phyloP scores from a whole-genome alignment of 2,113 vertebrate genomes.

The Pangasianodon gigas region DNA sequence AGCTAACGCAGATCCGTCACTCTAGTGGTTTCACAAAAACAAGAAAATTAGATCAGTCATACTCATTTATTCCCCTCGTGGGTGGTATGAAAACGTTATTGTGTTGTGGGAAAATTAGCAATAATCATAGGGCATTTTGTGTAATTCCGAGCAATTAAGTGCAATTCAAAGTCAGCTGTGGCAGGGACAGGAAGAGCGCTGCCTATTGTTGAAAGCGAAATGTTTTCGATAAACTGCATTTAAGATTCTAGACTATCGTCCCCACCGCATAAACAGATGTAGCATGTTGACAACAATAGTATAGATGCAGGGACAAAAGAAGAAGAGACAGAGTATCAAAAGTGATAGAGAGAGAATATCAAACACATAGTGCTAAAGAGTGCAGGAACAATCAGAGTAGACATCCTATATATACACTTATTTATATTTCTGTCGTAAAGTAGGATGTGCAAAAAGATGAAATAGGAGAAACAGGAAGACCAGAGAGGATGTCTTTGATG shows the following conservation, averaged over 20 bases:
- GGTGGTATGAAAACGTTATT: conserved; percentile 61
- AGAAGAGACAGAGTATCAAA: conserved; percentile 1
- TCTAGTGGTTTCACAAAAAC: conserved; percentile 59
- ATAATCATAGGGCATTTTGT: conserved; percentile 67
- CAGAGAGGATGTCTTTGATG: conserved; percentile 25
- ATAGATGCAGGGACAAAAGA: neutral
- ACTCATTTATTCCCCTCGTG: conserved; percentile 64
- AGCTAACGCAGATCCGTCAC: conserved; percentile 60
- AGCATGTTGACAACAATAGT: conserved; percentile 39
- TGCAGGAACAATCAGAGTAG: neutral
- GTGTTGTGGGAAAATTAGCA: conserved; percentile 63
- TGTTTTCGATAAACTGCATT: conserved; percentile 50
- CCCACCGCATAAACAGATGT: conserved; percentile 39
- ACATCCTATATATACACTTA: neutral
- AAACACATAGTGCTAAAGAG: neutral
- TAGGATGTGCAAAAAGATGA: conserved; percentile 11
- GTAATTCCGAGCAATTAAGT: conserved; percentile 67
- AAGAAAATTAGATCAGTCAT: conserved; percentile 63
- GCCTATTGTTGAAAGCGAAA: conserved; percentile 48
- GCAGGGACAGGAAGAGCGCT: conserved; percentile 40
- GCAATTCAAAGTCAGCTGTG: conserved; percentile 61
- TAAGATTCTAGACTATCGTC: conserved; percentile 42
- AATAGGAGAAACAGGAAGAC: conserved; percentile 27
- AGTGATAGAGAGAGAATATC: neutral
- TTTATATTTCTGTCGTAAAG: neutral